Conservation (phyloP, 2,113 vertebrate species). For the Aspidoscelis tigris region DNA sequence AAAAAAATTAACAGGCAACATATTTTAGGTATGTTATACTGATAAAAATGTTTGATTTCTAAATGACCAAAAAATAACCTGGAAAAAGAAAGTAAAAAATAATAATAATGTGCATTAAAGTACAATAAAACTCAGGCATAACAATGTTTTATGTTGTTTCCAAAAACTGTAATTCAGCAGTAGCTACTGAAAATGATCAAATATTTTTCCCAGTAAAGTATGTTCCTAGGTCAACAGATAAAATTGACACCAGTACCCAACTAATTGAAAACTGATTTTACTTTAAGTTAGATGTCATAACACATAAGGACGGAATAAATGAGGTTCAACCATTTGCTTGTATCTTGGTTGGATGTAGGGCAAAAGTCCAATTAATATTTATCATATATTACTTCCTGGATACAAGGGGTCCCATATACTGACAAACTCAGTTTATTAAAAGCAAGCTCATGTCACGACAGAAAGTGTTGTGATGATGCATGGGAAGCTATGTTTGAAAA, state of each 20-base stretch:
- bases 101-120: neutral
- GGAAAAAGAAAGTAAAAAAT: neutral
- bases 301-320: neutral
- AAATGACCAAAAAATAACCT: neutral
- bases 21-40: too few species aligned
- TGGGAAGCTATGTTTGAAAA: neutral
- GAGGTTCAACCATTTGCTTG: neutral
- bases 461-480: neutral
- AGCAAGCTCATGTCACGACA: neutral
- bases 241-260: neutral
- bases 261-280: neutral
- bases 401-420: neutral
- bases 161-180: neutral
- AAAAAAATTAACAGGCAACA: too few species aligned
- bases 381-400: constrained; percentile 3
- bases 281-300: constrained; percentile 1
- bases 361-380: neutral
- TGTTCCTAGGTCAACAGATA: neutral
- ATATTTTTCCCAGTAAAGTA: neutral
- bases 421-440: constrained; percentile 41
- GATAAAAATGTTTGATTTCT: too few species aligned
- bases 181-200: neutral
- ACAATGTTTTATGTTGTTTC: neutral
- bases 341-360: constrained; percentile 33
- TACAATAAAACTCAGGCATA: neutral